Evolutionary conservation across 37 sponge, comb jelly and placozoan species (phyloP).

Genomic region (Corticium candelabrum): DNA sequence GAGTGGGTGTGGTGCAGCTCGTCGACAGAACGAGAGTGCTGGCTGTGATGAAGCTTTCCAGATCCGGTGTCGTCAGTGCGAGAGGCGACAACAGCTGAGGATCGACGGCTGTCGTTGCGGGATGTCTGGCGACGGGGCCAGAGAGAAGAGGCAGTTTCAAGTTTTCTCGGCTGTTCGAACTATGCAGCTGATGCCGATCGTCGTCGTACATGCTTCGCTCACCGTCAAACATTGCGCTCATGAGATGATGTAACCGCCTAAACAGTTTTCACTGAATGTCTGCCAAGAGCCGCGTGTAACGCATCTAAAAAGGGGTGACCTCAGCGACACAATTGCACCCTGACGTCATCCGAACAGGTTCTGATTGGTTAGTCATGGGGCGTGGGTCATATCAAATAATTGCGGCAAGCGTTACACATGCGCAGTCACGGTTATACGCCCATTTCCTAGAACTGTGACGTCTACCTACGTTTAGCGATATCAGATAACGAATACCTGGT

Average conservation of each 20-base stretch:
- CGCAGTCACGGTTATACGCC: too few relatives aligned
- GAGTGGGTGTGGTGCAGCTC: neutral
- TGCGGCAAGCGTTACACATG: too few relatives aligned
- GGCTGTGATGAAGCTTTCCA: constrained; percentile 1
- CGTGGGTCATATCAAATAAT: too few relatives aligned
- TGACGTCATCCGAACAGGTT: too few relatives aligned
- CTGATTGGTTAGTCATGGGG: too few relatives aligned
- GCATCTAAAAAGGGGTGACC: too few relatives aligned
- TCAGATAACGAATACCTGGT: too few relatives aligned
- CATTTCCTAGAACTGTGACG: too few relatives aligned
- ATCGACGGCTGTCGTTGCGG: neutral
- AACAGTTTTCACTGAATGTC: too few relatives aligned
- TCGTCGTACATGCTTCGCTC: neutral
- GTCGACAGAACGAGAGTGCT: neutral
- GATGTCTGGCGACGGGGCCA: neutral
- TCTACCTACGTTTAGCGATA: too few relatives aligned
- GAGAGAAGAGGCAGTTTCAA: neutral
- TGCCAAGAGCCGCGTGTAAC: too few relatives aligned
- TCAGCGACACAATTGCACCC: too few relatives aligned
- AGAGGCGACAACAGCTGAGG: neutral
- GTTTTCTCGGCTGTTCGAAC: neutral
- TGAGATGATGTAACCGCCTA: neutral
- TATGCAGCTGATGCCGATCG: neutral
- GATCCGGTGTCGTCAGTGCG: constrained; percentile 6
- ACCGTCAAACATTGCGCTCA: neutral